Evolutionary conservation across 2,888 invertebrate genomes (phyloP), one percentile per base, ranked within the genome.

Genomic region (Aporophyla lueneburgensis): DNA sequence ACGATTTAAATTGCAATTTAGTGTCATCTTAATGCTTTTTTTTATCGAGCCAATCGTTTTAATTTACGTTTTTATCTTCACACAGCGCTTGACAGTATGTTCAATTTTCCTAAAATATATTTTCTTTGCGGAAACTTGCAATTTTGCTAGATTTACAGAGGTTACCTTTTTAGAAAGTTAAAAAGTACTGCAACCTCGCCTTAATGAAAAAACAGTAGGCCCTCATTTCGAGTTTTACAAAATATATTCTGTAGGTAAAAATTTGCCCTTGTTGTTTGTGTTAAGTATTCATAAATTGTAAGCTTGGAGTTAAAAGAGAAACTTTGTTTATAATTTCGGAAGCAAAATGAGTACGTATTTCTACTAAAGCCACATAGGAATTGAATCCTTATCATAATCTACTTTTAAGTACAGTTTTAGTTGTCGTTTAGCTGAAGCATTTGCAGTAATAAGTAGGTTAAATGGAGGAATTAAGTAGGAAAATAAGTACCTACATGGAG

Each of bases 391-490:
- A 27, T 51, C 56, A 62, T 63, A 46, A 62, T 62, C 53, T 27
- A 46, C 33, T 33, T 33, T 33, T 33, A 33, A 33, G 33, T n/a
- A 40, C n/a, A 43, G 53, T 59, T 65, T 16, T 46, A 53, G 27
- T 27, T 24, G 40, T 27, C n/a, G 40, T 58, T 54, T 27, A 62
- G 33, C n/a, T 5, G 6, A 9, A 40, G 24, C 4, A 54, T 54
- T 80, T 24, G 54, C 14, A 21, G 49, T 54, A 54, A 2, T 27
- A 27, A 59, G 19, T 63, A 61, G 59, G 68, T 83, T 65, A 54
- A 78, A 46, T 16, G 19, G 53, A 33, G 51, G 6, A 83, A 66
- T 79, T 66, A 66, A 46, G 24, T 53, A 56, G 68, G 73, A 68
- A 80, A 59, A 43, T 66, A 80, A 56, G 27, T 66, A 66, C 21